Evolutionary conservation across 35 echinoderm and acorn worm species (phyloP), one percentile per base, ranked within the genome.

Genomic region (Heliocidaris erythrogramma): DNA sequence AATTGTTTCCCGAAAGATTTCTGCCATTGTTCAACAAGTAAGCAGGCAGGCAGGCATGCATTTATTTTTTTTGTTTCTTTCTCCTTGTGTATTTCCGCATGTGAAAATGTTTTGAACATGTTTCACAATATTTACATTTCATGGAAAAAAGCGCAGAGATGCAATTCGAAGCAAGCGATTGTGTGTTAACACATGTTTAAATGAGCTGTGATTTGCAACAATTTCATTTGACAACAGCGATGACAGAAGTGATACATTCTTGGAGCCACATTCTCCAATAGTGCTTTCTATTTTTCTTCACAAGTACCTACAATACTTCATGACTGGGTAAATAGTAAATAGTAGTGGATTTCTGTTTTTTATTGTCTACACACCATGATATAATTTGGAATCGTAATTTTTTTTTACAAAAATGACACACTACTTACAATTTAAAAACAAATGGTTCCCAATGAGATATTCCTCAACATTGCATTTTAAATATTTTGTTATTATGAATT

Each of bases 31-130:
- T 32, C 2, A 14, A 1, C 6, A 86, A 32, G 13, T 47, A 47
- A 89, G 47, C 5, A 31, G 42, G 87, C 87, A 89, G 87, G 87
- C 87, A 89, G 87, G 87, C 87, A 89, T 89, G 87, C 87, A 89
- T 21, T 47, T 42, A 42, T 42, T 42, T n/a, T 42, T 88, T 32
- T 89, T 88, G 30, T 48, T 88, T 88, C 31, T 32, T 88, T 88
- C 47, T 32, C 31, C 32, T 89, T 13, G 31, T 48, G 47, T 47
- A 47, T n/a, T 32, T 32, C 47, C 87, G 47, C 47, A 48, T 47
- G 87, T 89, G 87, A 89, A 89, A 89, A n/a, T 89, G 87, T 89
- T 89, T 89, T 89, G 31, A 89, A 89, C 87, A 89, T 47, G 29
- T 89, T 89, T 89, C 87, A 89, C 87, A 89, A 47, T 89, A 89